Evolutionary conservation across 2,888 invertebrate genomes (phyloP).

Genomic region (Ectemnius lituratus): DNA sequence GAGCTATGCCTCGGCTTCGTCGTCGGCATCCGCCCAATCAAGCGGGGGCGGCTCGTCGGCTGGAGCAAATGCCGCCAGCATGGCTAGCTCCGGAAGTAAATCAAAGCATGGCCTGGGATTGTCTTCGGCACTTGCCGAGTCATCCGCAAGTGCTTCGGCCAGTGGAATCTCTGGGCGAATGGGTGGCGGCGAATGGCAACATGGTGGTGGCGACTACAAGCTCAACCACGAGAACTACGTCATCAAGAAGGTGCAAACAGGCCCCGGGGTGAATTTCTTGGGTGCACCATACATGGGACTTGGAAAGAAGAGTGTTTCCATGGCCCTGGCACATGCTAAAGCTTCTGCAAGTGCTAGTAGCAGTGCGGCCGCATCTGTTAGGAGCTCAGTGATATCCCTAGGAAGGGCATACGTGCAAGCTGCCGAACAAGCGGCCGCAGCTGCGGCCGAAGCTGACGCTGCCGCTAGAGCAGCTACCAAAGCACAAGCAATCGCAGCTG

Average conservation of each 20-base stretch:
- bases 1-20: constrained; percentile 2
- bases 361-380: background rate
- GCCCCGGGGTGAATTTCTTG: constrained; percentile 11
- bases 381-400: background rate
- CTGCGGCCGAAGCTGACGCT: constrained; percentile 10
- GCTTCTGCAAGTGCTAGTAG: background rate
- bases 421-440: constrained; percentile 12
- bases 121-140: background rate
- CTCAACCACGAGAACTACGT: background rate
- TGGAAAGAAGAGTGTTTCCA: constrained; percentile 13
- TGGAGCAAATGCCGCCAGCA: background rate
- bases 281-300: constrained; percentile 27
- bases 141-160: background rate
- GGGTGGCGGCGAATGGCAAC: background rate
- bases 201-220: background rate
- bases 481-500: background rate
- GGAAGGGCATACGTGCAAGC: background rate
- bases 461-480: constrained; percentile 6
- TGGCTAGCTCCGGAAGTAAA: background rate
- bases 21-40: constrained; percentile 17
- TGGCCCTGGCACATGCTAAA: background rate
- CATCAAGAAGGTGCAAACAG: constrained; percentile 16
- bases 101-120: background rate
- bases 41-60: constrained; percentile 1
- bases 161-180: background rate